Evolutionary conservation across 2,888 invertebrate species (phyloP), one percentile per base, ranked within the genome.

Genomic region (Drosophila koepferae): DNA sequence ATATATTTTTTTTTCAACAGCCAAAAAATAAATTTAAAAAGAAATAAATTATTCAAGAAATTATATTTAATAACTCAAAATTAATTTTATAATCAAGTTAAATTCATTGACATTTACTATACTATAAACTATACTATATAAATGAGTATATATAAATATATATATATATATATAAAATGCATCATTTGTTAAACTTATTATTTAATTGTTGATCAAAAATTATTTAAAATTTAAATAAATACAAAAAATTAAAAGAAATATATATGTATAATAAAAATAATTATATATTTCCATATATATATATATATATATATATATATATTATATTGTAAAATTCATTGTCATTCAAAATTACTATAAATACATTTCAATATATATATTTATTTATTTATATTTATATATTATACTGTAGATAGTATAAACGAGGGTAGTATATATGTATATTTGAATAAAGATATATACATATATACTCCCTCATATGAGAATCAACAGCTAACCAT

Each of bases 401-500:
- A 18, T 18, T 18, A 46, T 46, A 14, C 46, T 46, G 46, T 23
- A 46, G 16, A 6, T 8, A 23, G 23, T 46, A 23, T 23, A 23
- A 23, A 23, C 23, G 7, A 46, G 14, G 14, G 7, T 23, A 23
- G 23, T 5, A 18, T 43, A n/a, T 43, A 44, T 44, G 18, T 44
- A 44, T 44, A 44, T 44, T 18, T 12, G 20, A 6, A 14, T 23
- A 23, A 3, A 44, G 2, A 44, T 20, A 44, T 12, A 44, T 12
- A 23, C 2, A 23, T 46, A 46, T 48, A 48, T 14, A 20, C 20
- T 8, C 34, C 14, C 18, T 12, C 58, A 41, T 43, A 70, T 76
- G 72, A 78, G 78, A 73, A 73, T 82, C 72, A 84, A 80, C 81
- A 72, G 71, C 72, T 82, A 83, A 68, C 79, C 86, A 79, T 36